Evolutionary conservation across 2,113 vertebrate species (phyloP).

Genomic region (human): DNA sequence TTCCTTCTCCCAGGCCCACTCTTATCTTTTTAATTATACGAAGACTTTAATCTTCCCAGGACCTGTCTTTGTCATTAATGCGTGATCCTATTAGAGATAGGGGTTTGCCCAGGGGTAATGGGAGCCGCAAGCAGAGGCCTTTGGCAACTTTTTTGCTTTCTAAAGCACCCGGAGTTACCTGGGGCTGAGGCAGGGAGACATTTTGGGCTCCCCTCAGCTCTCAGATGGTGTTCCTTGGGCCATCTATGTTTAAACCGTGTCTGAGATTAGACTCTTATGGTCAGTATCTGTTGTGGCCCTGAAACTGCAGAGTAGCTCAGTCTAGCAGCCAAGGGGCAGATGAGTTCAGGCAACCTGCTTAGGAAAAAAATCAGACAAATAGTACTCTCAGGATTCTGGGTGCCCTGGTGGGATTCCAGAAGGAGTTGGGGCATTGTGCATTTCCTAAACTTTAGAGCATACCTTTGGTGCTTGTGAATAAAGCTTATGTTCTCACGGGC

Average conservation of each 20-base stretch:
- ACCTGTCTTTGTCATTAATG: constrained; percentile 78
- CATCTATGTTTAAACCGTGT: not conserved
- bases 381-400: not conserved
- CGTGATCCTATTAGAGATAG: constrained; percentile 73
- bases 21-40: constrained; percentile 83
- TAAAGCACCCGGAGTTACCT: not conserved
- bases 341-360: not conserved
- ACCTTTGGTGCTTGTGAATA: not conserved
- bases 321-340: not conserved
- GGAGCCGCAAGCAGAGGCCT: constrained; percentile 22
- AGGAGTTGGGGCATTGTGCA: not conserved
- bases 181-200: not conserved
- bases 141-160: constrained; percentile 57
- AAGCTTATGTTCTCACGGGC: not conserved
- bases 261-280: not conserved
- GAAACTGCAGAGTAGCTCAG: not conserved
- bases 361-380: not conserved
- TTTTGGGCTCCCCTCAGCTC: not conserved
- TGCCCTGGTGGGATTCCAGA: not conserved
- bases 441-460: not conserved
- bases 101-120: constrained; percentile 56
- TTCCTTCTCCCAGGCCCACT: constrained; percentile 75
- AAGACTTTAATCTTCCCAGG: constrained; percentile 79
- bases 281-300: not conserved
- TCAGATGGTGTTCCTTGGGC: not conserved